A percentile compares a stretch with the other conserved stretches of the same genome.
Evolutionary conservation across 2,888 invertebrate species (phyloP).

Genomic region (Eucera pruinosa): DNA sequence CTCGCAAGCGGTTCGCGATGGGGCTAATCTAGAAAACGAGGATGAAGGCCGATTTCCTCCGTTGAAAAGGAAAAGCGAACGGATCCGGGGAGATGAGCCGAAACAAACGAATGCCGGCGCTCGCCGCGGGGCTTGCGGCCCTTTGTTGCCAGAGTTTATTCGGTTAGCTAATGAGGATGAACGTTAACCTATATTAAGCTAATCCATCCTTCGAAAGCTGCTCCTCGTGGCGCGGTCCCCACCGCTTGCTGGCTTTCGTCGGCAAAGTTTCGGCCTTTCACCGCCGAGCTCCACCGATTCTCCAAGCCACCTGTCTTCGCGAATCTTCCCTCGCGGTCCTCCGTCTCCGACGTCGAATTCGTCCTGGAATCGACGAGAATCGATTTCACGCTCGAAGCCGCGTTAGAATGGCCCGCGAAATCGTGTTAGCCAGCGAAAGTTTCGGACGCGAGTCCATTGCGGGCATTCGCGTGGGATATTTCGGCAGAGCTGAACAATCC

Average conservation of each 20-base stretch:
- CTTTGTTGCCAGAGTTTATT: slow-evolving; percentile 71
- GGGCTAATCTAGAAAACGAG: slow-evolving; percentile 51
- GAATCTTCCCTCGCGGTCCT: not conserved
- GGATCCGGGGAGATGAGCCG: slow-evolving; percentile 51
- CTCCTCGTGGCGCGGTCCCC: slow-evolving; percentile 14
- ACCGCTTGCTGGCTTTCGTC: not conserved
- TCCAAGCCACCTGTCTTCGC: slow-evolving; percentile 28
- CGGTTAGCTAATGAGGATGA: slow-evolving; percentile 78
- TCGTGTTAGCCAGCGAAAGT: slow-evolving; percentile 32
- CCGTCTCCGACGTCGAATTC: not conserved
- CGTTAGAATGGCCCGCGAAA: slow-evolving; percentile 1
- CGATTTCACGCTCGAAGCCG: slow-evolving; percentile 12
- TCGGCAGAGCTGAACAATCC: too few species aligned
- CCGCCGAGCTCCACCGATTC: not conserved
- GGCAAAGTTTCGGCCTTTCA: not conserved
- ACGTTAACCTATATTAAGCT: slow-evolving; percentile 76
- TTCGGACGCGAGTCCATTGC: too few species aligned
- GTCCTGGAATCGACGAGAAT: slow-evolving; percentile 16
- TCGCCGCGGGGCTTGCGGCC: slow-evolving; percentile 4
- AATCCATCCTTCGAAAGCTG: slow-evolving; percentile 56
- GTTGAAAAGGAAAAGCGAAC: slow-evolving; percentile 23
- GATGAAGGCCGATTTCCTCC: slow-evolving; percentile 26
- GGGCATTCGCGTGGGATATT: too few species aligned
- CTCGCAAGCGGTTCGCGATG: slow-evolving; percentile 15
- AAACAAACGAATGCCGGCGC: slow-evolving; percentile 42